Conservation (phyloP, 2,888 invertebrate genomes). For the Uloborus plumipes region DNA sequence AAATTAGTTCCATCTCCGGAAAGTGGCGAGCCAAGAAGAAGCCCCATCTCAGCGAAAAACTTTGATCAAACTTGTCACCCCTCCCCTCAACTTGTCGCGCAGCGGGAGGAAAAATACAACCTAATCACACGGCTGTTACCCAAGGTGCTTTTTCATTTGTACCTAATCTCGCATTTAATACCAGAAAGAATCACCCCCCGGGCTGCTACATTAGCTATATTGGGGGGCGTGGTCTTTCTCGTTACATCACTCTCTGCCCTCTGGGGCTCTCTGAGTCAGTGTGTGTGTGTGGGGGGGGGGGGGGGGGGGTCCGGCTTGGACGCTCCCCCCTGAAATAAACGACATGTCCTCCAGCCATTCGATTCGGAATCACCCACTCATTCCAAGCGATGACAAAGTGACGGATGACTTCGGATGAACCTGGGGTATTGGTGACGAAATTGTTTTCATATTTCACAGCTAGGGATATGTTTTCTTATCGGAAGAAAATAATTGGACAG, state of each 20-base stretch:
- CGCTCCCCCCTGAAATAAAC: slow-evolving; percentile 35
- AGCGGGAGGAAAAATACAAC: slow-evolving; percentile 13
- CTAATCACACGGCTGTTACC: slow-evolving; percentile 49
- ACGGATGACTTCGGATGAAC: too few species aligned
- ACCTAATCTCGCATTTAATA: slow-evolving; percentile 54
- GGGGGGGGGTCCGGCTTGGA: neutral
- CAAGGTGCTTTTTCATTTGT: slow-evolving; percentile 48
- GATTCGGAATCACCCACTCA: neutral
- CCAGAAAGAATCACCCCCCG: slow-evolving; percentile 22
- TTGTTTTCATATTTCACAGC: too few species aligned
- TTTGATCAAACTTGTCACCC: slow-evolving; percentile 1
- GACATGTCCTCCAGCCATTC: slow-evolving; percentile 32
- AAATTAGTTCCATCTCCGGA: neutral
- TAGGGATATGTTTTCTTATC: too few species aligned
- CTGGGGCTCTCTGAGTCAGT: too few species aligned
- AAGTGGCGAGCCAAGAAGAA: neutral
- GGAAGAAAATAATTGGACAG: too few species aligned
- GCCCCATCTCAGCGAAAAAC: slow-evolving; percentile 15
- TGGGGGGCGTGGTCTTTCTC: slow-evolving; percentile 24
- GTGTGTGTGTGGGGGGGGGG: neutral
- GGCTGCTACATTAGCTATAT: slow-evolving; percentile 55
- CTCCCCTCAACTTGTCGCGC: too few species aligned
- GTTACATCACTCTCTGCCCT: slow-evolving; percentile 10
- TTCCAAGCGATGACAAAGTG: neutral
- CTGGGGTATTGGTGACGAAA: too few species aligned